Base-by-base conservation (phyloP, 2,113 vertebrate genomes). In the Oceanodroma tethys region DNA sequence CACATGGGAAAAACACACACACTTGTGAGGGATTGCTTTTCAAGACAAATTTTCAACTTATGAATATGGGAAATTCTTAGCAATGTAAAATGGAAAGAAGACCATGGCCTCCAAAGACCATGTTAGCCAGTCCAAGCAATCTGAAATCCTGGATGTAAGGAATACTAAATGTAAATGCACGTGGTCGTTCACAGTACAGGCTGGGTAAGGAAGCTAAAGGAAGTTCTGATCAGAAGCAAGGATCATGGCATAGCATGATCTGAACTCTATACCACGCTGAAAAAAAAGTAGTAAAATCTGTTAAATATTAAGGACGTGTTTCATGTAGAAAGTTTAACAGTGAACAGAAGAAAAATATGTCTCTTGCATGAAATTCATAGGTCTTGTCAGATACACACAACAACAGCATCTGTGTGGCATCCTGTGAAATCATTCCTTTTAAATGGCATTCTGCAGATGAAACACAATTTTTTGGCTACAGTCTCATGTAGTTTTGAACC, bases 371-470 rank as follows among this genome's bases (percentile, higher is more conserved):
- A 63, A 86, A 95, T 92, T 95, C 84, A 93, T 72, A 91, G 83
- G 86, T 92, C 40, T 86, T 94, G 72, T 97, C 90, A 94, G 93
- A 96, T 66, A 78, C 30, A 87, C 38, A 59, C 34, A 94, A 78
- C 56, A 95, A 81, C 84, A 91, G 86, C 95, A 97, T 95, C 94
- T 97, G 93, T 56, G 74, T 84, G 84, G 83, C 82, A 96, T 88
- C 65, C 92, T 95, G 72, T 93, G 92, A 96, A 95, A 93, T 93
- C 86, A 91, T 67, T 88, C 81, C 43, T 86, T 91, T 79, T 91
- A 96, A 95, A 96, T 93, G 86, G 72, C 85, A 92, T 81, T 94
- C 87, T 86, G 79, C 38, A 87, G 87, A 96, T 93, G 81, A 96
- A 95, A 96, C 52, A 84, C 23, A 81, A 32, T 91, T 96, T 93